Evolutionary conservation across 2,888 invertebrate genomes (phyloP).

Genomic region (Microdon myrmicae): DNA sequence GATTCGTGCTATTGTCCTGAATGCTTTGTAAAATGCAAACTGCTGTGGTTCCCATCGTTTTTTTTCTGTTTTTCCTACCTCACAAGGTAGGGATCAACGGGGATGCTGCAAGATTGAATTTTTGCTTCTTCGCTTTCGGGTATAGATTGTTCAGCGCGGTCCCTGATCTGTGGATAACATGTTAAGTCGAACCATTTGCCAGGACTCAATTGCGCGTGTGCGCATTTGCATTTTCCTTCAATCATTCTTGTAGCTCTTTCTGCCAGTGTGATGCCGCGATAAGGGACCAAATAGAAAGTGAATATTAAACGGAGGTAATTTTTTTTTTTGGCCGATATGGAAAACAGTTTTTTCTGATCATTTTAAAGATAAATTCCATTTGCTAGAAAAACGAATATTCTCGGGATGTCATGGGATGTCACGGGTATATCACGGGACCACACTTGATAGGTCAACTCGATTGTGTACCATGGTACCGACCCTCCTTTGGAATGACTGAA

Average conservation of each 20-base stretch:
- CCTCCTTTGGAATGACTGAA: slow-evolving; percentile 16
- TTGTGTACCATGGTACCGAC: slow-evolving; percentile 39
- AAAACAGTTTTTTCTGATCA: slow-evolving; percentile 44
- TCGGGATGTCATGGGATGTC: slow-evolving; percentile 3
- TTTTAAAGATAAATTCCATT: background rate
- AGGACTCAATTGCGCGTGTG: slow-evolving; percentile 51
- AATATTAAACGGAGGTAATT: slow-evolving; percentile 5
- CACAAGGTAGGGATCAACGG: no score
- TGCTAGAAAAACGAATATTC: background rate
- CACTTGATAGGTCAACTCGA: slow-evolving; percentile 13
- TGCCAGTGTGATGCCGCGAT: slow-evolving; percentile 11
- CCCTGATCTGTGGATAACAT: slow-evolving; percentile 18
- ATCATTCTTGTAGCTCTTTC: slow-evolving; percentile 9
- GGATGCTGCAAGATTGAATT: no score
- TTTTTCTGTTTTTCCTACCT: background rate
- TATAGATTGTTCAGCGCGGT: slow-evolving; percentile 27
- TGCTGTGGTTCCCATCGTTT: slow-evolving; percentile 13
- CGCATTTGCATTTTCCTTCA: slow-evolving; percentile 34
- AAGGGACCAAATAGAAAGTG: slow-evolving; percentile 13
- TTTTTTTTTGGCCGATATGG: slow-evolving; percentile 11
- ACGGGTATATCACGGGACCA: slow-evolving; percentile 5
- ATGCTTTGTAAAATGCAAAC: slow-evolving; percentile 20
- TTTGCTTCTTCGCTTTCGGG: no score
- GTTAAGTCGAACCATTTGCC: slow-evolving; percentile 43
- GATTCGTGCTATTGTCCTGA: slow-evolving; percentile 28